These are phyloP conservation scores for Rhincodon typus DNA, from an alignment of 2,797 vertebrate genomes.

Conservation along the genomic window DNA sequence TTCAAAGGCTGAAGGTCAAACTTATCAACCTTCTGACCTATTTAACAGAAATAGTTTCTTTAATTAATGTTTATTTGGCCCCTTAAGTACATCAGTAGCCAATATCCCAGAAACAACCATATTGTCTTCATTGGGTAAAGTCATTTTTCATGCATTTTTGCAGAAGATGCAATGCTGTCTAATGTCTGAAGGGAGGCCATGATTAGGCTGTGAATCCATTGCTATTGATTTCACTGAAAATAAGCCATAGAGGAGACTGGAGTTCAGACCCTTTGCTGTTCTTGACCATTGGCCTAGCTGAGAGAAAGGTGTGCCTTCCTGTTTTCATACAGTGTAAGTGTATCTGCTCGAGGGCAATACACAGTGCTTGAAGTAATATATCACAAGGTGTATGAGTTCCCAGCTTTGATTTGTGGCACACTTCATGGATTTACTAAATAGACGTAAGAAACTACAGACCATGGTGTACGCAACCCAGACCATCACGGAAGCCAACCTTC, in stretches of 20 bases:
- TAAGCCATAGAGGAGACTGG: neutral
- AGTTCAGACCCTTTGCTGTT: neutral
- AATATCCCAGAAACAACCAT: neutral
- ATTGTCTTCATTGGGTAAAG: neutral
- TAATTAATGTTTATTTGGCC: neutral
- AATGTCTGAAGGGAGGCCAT: neutral
- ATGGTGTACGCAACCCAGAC: too few species aligned
- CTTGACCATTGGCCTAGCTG: neutral
- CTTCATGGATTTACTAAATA: neutral
- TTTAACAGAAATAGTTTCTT: neutral
- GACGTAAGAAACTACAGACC: too few species aligned
- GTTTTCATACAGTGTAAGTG: neutral
- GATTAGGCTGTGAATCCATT: neutral
- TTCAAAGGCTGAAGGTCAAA: neutral
- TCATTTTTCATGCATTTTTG: neutral
- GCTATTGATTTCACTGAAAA: too few species aligned
- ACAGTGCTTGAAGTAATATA: neutral
- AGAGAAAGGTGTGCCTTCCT: neutral
- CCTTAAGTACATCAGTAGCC: neutral
- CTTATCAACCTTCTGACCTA: neutral
- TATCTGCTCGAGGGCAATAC: neutral
- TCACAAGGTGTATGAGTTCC: neutral
- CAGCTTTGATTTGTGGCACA: neutral
- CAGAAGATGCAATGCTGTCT: neutral
- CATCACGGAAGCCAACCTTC: too few species aligned